These are phyloP conservation scores for Rhodophaea formosa DNA, from an alignment of 2,888 invertebrate species.

Conservation along the genomic window DNA sequence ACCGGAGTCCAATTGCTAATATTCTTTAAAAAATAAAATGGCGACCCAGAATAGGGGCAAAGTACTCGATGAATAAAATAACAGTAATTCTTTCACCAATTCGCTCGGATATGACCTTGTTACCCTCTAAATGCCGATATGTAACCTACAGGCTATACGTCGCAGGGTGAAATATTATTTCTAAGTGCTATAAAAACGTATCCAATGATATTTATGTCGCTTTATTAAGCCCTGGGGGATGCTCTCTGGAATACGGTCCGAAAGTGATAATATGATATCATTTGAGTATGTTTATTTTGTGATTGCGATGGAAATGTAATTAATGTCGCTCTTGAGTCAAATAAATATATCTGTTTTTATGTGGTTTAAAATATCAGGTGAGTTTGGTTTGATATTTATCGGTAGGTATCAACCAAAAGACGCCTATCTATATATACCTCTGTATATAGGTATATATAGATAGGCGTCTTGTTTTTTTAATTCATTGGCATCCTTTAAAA, in stretches of 20 bases:
- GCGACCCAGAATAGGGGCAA: conserved; percentile 18
- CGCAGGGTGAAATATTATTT: conserved; percentile 14
- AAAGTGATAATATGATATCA: conserved; percentile 8
- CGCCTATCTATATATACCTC: no score
- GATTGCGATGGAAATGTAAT: neutral
- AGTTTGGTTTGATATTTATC: no score
- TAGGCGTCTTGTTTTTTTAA: no score
- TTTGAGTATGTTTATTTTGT: conserved; percentile 11
- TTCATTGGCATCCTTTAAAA: no score
- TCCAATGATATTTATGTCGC: conserved; percentile 17
- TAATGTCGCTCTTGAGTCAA: neutral
- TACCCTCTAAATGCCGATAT: conserved; percentile 19
- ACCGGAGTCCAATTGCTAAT: neutral
- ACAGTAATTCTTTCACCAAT: conserved; percentile 42
- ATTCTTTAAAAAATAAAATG: conserved; percentile 8
- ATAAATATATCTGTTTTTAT: neutral
- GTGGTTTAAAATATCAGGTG: neutral
- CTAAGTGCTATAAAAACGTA: conserved; percentile 18
- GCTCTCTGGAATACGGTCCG: neutral
- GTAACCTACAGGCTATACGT: conserved; percentile 14
- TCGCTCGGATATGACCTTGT: conserved; percentile 22
- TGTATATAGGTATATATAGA: no score
- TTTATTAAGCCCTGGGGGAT: conserved; percentile 12
- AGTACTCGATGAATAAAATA: conserved; percentile 55
- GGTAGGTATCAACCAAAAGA: no score